Base-by-base conservation (phyloP, 2,113 vertebrate genomes). In the Tricholaema leucomelas region DNA sequence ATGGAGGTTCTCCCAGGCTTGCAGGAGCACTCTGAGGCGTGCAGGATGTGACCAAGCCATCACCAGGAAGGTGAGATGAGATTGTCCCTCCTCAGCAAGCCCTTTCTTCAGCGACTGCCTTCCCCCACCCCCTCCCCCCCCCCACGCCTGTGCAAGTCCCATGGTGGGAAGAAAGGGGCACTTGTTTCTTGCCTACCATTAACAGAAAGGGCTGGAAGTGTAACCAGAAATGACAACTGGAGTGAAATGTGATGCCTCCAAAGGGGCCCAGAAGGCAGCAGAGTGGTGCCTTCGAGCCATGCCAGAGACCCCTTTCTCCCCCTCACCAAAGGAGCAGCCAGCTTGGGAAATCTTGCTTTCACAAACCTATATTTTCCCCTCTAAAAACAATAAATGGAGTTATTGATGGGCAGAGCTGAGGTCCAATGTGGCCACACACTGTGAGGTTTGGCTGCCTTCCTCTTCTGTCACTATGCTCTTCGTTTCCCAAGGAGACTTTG, bases 381-480 rank as follows among this genome's bases (percentile, higher is more conserved):
- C 81, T 96, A 87, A 87, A 95, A 87, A 96, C 96, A 96, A 94
- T 94, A 96, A 95, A 93, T 79, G 84, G 64, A 66, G 86, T 93
- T 95, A 94, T 88, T 87, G 88, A 93, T 93, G 84, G 88, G 91
- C 81, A 87, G 74, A 92, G 87, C 87, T 35, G 50, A 96, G 65
- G 92, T 87, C 64, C 60, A 42, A 10, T 15, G 63, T 85, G 92
- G 81, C 93, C 94, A 96, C 93, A 93, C 94, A 91, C 94, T 91
- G 91, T 60, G 94, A 94, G 64, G 75, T 60, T 95, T 92, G 92
- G 91, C 94, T 91, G 87, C 64, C 63, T 94, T 91, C 95, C 93
- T 88, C n/a, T 35, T 48, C 67, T 87, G 72, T 94, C 2, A 0
- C 75, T 80, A 48, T 1, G 9, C 38, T 94, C 55, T 54, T 82